Base-by-base conservation (phyloP, 2,113 vertebrate genomes). In the Sarotherodon lohbergeri region DNA sequence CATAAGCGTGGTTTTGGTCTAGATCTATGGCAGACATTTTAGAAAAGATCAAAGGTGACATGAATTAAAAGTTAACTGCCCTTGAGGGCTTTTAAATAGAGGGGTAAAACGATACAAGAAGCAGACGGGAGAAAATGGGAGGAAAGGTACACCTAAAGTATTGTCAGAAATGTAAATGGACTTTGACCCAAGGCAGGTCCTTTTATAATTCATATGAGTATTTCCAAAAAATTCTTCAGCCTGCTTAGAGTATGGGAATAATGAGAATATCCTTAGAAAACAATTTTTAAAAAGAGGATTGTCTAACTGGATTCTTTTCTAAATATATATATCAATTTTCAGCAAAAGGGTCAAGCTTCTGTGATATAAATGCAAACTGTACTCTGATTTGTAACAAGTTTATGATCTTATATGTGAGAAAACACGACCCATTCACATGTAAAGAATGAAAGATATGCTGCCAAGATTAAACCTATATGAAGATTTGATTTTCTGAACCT, bases 21-120 rank as follows among this genome's bases (percentile, higher is more conserved):
- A 63, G 81, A 88, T 94, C 90, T 89, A 63, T 68, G 73, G 86
- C 85, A 90, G 95, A 86, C 84, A 85, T 91, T 89, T 91, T 94
- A 86, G 79, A 86, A 78, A 86, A 90, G 95, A 93, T 95, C 93
- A 95, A 91, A 96, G 95, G 91, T 94, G 89, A 91, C 86, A 59
- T 90, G 86, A 95, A 96, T 95, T 95, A 93, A 95, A 95, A 91
- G 89, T 94, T 94, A 94, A 95, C 91, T 93, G 93, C 90, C 91
- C 92, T 95, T 90, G 46, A 88, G 94, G 94, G 95, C 88, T 83
- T 86, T 86, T 94, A 94, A 95, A 95, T 61, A 56, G 73, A 32
- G 68, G 78, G 11, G 85, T 86, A 87, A 93, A 91, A 90, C 36
- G 73, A 90, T 81, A 78, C 86, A 55, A 81, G 84, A 32, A 80